These are phyloP conservation scores for Temnothorax rugatulus DNA, from an alignment of 2,888 invertebrate species.

Conservation along the genomic window DNA sequence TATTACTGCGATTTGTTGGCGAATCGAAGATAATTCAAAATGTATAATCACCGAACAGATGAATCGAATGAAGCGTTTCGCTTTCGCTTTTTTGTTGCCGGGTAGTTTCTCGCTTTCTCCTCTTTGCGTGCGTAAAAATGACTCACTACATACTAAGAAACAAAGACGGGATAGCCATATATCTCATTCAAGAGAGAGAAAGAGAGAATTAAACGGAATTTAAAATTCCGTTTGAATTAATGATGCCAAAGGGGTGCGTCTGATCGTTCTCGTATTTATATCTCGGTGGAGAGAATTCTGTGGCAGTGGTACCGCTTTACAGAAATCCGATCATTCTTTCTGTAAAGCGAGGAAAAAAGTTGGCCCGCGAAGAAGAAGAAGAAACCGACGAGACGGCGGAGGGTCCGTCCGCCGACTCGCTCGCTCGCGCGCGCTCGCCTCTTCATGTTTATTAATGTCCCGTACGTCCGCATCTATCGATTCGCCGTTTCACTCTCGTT, in stretches of 20 bases:
- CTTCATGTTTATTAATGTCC: constrained; percentile 84
- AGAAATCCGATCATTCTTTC: constrained; percentile 42
- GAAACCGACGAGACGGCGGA: constrained; percentile 19
- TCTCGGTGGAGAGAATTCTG: constrained; percentile 13
- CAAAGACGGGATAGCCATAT: background rate
- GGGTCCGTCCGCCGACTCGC: constrained; percentile 36
- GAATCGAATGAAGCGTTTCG: constrained; percentile 25
- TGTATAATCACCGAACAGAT: constrained; percentile 2
- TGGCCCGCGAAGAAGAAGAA: constrained; percentile 47
- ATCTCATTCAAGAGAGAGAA: background rate
- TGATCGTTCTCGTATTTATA: constrained; percentile 25
- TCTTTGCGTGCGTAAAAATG: constrained; percentile 19
- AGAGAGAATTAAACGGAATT: background rate
- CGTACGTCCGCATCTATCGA: constrained; percentile 79
- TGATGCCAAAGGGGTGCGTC: background rate
- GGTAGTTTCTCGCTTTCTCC: constrained; percentile 26
- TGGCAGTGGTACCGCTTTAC: constrained; percentile 1
- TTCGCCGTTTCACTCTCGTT: constrained; percentile 81
- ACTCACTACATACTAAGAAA: background rate
- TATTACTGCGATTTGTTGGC: background rate
- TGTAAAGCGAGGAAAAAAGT: constrained; percentile 46
- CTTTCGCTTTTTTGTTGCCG: constrained; percentile 40
- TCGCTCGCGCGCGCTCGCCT: constrained; percentile 64
- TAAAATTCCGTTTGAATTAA: constrained; percentile 44
- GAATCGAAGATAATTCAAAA: background rate